Evolutionary conservation across 1,140 invertebrate species (phyloP).

Genomic region (Aricia agestis): DNA sequence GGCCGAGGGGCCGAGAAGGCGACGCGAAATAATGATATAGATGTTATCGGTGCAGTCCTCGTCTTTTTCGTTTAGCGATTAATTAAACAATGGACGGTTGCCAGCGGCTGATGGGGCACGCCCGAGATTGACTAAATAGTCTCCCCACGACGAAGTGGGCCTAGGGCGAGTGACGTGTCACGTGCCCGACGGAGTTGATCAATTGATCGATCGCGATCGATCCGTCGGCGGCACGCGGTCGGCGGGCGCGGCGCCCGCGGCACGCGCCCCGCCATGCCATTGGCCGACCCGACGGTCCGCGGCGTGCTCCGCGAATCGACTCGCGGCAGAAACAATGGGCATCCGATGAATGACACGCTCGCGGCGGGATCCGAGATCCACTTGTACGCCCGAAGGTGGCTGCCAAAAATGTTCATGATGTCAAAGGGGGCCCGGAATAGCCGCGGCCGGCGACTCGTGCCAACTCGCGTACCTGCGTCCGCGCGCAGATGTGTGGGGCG

Average conservation of each 20-base stretch:
- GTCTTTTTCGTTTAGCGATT: background rate
- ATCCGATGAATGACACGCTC: constrained; percentile 71
- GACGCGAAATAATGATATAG: background rate
- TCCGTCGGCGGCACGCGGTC: constrained; percentile 55
- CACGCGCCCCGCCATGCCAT: constrained; percentile 42
- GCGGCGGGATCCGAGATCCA: constrained; percentile 49
- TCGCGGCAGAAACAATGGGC: constrained; percentile 66
- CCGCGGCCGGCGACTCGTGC: constrained; percentile 51
- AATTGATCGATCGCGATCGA: constrained; percentile 64
- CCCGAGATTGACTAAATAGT: background rate
- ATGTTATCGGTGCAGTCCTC: background rate
- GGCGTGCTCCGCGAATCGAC: constrained; percentile 46
- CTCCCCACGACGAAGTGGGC: background rate
- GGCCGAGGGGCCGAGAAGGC: background rate
- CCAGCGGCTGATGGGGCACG: background rate
- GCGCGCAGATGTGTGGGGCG: constrained; percentile 21
- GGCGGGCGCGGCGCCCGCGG: constrained; percentile 33
- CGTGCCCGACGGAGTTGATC: constrained; percentile 39
- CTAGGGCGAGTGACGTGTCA: background rate
- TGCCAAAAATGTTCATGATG: constrained; percentile 71
- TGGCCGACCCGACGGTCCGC: constrained; percentile 47
- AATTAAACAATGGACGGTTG: constrained; percentile 10
- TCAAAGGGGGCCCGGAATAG: constrained; percentile 68
- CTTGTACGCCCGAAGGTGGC: constrained; percentile 56
- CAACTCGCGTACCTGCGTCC: constrained; percentile 53